Evolutionary conservation across 2,797 vertebrate genomes (phyloP).

Genomic region (Amniataba percoides): DNA sequence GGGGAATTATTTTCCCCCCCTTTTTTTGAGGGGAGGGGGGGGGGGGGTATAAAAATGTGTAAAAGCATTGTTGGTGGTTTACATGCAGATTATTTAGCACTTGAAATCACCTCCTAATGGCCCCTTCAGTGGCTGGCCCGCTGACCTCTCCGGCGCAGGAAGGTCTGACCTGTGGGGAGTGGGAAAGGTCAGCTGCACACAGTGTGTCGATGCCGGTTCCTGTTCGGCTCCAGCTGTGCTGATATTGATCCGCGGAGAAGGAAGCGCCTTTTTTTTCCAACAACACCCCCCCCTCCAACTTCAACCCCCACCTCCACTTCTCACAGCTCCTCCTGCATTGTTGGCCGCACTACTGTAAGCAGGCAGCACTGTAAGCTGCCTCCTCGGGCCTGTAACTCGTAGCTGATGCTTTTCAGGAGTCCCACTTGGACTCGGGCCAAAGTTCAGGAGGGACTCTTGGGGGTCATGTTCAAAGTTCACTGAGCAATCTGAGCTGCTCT

Average conservation of each 20-base stretch:
- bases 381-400: background rate
- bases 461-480: slow-evolving; percentile 20
- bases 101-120: slow-evolving; percentile 36
- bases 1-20: no score
- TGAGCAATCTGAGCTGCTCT: background rate
- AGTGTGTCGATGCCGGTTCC: slow-evolving; percentile 87
- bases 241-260: slow-evolving; percentile 92
- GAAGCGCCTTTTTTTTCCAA: slow-evolving; percentile 76
- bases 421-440: slow-evolving; percentile 20
- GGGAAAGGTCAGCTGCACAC: slow-evolving; percentile 91
- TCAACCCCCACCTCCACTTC: slow-evolving; percentile 6
- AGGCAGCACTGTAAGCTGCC: slow-evolving; percentile 20
- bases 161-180: slow-evolving; percentile 88
- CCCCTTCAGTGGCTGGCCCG: slow-evolving; percentile 51
- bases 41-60: no score
- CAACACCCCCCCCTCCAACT: no score
- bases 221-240: slow-evolving; percentile 88
- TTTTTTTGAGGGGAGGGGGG: no score
- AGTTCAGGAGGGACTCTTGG: slow-evolving; percentile 30
- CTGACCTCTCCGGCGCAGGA: slow-evolving; percentile 85
- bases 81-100: slow-evolving; percentile 28
- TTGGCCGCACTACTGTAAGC: slow-evolving; percentile 33
- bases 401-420: background rate
- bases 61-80: background rate
- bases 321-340: slow-evolving; percentile 51